Conservation (phyloP, 1,140 invertebrate species). For the Diorhabda carinulata region DNA sequence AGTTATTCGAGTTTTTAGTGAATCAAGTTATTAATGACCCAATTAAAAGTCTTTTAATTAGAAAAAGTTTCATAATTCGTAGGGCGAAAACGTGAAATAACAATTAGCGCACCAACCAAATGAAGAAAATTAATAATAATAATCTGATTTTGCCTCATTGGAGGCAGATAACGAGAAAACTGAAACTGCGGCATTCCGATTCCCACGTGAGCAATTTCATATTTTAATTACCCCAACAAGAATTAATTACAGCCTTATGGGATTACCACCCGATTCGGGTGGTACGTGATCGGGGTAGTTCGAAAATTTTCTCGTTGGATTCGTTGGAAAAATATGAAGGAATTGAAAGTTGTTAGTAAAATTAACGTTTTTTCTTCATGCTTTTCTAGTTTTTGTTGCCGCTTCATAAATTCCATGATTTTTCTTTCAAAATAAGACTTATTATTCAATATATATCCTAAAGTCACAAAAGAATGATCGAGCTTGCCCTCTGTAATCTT, state of each 20-base stretch:
- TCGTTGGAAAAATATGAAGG: too few relatives aligned
- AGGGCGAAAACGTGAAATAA: slow-evolving; percentile 24
- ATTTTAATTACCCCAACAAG: slow-evolving; percentile 34
- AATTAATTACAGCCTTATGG: slow-evolving; percentile 33
- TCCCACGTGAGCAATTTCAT: slow-evolving; percentile 32
- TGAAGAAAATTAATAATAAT: slow-evolving; percentile 36
- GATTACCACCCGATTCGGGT: slow-evolving; percentile 26
- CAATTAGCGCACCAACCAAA: slow-evolving; percentile 28
- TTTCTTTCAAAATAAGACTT: too few relatives aligned
- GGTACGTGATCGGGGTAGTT: not conserved
- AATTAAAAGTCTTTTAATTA: slow-evolving; percentile 39
- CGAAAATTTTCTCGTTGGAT: not conserved
- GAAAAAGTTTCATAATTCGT: slow-evolving; percentile 25
- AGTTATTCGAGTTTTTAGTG: too few relatives aligned
- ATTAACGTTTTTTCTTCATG: too few relatives aligned
- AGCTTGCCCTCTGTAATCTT: too few relatives aligned
- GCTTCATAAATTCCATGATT: too few relatives aligned
- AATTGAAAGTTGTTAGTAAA: too few relatives aligned
- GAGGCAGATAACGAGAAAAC: slow-evolving; percentile 36
- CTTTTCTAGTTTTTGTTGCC: too few relatives aligned
- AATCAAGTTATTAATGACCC: slow-evolving; percentile 33
- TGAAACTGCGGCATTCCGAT: slow-evolving; percentile 25
- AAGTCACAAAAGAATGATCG: too few relatives aligned
- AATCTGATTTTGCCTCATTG: slow-evolving; percentile 33
- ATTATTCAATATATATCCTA: too few relatives aligned